Conservation (phyloP, 2,113 vertebrate species). For the Ploceus nigricollis region DNA sequence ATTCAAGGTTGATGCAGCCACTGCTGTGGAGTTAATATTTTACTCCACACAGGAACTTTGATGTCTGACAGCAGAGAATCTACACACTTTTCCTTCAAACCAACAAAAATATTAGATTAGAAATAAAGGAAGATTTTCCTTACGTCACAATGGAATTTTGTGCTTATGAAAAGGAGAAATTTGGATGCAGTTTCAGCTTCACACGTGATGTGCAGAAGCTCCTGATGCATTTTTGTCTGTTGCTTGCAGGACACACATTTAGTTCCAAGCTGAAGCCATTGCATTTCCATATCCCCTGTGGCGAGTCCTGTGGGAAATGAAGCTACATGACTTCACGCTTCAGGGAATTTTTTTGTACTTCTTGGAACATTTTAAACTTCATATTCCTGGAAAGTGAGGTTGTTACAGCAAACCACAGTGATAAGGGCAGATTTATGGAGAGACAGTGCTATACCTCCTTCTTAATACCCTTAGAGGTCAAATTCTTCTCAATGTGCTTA, state of each 20-base stretch:
- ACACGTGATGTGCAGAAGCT: accelerated
- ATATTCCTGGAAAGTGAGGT: neutral
- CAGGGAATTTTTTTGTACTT: neutral
- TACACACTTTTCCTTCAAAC: neutral
- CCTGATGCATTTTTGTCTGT: neutral
- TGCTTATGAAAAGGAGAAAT: neutral
- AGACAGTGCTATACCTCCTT: neutral
- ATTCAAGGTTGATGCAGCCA: neutral
- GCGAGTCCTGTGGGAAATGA: neutral
- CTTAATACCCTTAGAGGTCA: neutral
- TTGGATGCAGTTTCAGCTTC: neutral
- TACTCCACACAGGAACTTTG: neutral
- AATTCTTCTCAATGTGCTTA: neutral
- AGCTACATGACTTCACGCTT: neutral
- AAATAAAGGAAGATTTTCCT: neutral
- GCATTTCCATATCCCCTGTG: neutral
- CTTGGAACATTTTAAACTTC: neutral
- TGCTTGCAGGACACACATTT: neutral
- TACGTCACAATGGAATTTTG: accelerated
- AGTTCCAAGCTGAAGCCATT: neutral
- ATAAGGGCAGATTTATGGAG: neutral
- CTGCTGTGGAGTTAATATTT: neutral
- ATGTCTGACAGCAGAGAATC: neutral
- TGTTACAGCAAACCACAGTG: neutral
- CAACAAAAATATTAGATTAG: neutral